Evolutionary conservation across 2,888 invertebrate species (phyloP).

Genomic region (Machimus rusticus): DNA sequence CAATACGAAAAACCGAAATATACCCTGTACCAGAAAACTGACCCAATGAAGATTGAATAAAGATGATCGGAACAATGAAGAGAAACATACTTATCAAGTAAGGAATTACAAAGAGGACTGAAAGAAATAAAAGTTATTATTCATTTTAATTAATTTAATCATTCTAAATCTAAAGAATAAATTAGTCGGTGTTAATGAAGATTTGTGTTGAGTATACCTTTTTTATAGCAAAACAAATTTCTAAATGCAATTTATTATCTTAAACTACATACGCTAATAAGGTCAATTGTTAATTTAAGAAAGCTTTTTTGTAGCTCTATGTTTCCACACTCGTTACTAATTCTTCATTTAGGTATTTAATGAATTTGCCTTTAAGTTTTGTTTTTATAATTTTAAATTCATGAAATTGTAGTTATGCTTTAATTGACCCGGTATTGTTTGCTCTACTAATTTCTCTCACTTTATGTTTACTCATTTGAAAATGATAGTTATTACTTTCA

Average conservation of each 20-base stretch:
- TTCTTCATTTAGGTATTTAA: not conserved
- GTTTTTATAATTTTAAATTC: not conserved
- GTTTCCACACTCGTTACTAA: no score
- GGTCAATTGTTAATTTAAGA: no score
- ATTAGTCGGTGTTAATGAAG: no score
- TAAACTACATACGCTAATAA: no score
- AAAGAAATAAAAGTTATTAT: not conserved
- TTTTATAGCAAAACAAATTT: no score
- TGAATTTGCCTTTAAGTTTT: not conserved
- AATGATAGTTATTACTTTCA: not conserved
- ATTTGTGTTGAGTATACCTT: no score
- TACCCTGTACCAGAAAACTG: constrained; percentile 86
- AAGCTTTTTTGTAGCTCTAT: not conserved
- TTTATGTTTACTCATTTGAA: not conserved
- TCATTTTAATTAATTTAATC: no score
- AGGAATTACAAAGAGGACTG: constrained; percentile 53
- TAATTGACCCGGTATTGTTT: not conserved
- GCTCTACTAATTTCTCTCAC: not conserved
- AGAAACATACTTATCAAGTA: constrained; percentile 71
- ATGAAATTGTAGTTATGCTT: no score
- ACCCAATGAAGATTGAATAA: constrained; percentile 87
- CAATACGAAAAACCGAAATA: constrained; percentile 79
- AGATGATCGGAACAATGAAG: constrained; percentile 85
- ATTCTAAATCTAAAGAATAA: no score
- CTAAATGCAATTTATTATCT: no score